phyloP scores from a whole-genome alignment of 64 coral and sea anemone species.

The Exaiptasia diaphana region DNA sequence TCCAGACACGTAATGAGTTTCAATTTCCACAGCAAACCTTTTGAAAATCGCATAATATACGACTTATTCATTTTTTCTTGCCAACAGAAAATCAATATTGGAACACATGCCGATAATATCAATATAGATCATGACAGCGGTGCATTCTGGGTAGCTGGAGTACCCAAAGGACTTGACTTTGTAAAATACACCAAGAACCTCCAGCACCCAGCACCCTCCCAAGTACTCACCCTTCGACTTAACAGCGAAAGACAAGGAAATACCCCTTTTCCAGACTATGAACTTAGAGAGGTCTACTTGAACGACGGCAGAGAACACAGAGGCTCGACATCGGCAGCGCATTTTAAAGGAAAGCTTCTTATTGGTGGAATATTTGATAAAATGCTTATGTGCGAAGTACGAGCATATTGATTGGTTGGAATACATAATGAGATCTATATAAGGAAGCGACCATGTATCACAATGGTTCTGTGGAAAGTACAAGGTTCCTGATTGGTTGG shows the following conservation, averaged over 20 bases:
- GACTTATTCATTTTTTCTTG: neutral
- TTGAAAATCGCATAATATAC: too few relatives aligned
- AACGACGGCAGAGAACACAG: conserved; percentile 57
- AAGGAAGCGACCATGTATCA: too few relatives aligned
- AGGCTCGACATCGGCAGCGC: neutral
- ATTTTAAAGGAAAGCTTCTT: conserved; percentile 59
- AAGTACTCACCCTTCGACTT: conserved; percentile 45
- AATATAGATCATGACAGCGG: conserved; percentile 33
- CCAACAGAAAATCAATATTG: conserved; percentile 58
- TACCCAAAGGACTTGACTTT: conserved; percentile 20
- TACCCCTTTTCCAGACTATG: conserved; percentile 26
- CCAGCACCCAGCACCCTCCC: conserved; percentile 50
- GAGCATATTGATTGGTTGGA: conserved; percentile 10
- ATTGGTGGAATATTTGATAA: conserved; percentile 58
- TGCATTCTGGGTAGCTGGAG: conserved; percentile 47
- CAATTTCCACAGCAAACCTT: too few relatives aligned
- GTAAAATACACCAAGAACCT: conserved; percentile 39
- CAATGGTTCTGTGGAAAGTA: too few relatives aligned
- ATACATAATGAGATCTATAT: too few relatives aligned
- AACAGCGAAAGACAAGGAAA: conserved; percentile 17
- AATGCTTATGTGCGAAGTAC: conserved; percentile 66
- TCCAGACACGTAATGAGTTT: too few relatives aligned
- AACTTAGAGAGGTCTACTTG: conserved; percentile 70
- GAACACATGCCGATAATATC: conserved; percentile 54
- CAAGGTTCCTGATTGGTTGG: too few relatives aligned